Percentiles rank a stretch among this genome's conserved stretches.
Evolutionary conservation across 2,797 vertebrate species (phyloP).

Genomic region (Denticeps clupeoides): DNA sequence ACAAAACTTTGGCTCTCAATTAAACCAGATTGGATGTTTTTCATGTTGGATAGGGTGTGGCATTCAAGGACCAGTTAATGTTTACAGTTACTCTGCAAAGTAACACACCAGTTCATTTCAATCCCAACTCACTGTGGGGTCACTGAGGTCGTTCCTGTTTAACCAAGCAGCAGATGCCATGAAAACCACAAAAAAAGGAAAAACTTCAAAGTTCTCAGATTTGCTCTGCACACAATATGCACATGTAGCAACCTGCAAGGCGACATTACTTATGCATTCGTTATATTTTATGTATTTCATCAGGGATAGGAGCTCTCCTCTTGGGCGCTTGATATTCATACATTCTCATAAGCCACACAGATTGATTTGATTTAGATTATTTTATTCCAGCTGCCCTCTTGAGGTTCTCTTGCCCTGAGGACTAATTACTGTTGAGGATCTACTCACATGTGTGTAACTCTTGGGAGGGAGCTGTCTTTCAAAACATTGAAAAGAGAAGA

Average conservation of each 20-base stretch:
- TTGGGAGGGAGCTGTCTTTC: conserved; percentile 19
- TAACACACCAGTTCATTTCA: too few species aligned
- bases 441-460: conserved; percentile 29
- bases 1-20: not conserved
- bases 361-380: conserved; percentile 25
- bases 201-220: too few species aligned
- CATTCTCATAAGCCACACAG: conserved; percentile 11
- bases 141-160: too few species aligned
- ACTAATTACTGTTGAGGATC: conserved; percentile 30
- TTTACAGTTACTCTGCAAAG: too few species aligned
- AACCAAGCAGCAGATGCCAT: too few species aligned
- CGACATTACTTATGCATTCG: conserved; percentile 8
- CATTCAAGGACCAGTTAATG: too few species aligned
- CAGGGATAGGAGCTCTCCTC: conserved; percentile 5
- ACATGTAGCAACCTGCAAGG: not conserved
- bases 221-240: too few species aligned
- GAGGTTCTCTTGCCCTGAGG: conserved; percentile 22
- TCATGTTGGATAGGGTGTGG: too few species aligned
- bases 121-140: too few species aligned
- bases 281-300: conserved; percentile 3
- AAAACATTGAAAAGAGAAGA: conserved; percentile 13
- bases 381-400: conserved; percentile 19
- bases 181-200: too few species aligned
- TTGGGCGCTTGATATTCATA: conserved; percentile 10
- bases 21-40: too few species aligned